These are phyloP conservation scores for Drosophila emarginata DNA, from an alignment of 2,888 invertebrate genomes.

Conservation along the genomic window DNA sequence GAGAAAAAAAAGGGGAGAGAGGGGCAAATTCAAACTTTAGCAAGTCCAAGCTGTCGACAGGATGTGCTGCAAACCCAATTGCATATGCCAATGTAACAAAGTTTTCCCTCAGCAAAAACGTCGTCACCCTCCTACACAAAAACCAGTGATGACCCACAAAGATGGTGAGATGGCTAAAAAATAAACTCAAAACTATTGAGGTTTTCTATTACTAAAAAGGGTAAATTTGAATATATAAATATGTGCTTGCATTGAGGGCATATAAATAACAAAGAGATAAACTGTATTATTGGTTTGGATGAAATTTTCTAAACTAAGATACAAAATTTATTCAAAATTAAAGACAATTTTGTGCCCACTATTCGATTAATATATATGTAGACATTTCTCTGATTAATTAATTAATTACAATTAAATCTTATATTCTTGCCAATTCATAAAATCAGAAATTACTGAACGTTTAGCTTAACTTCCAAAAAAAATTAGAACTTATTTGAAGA, in stretches of 20 bases:
- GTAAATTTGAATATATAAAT: too few species aligned
- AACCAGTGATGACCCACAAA: constrained; percentile 45
- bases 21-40: constrained; percentile 58
- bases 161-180: not conserved
- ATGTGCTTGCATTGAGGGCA: too few species aligned
- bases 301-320: too few species aligned
- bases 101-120: constrained; percentile 55
- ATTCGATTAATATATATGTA: too few species aligned
- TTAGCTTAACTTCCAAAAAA: not conserved
- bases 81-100: constrained; percentile 74
- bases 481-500: not conserved
- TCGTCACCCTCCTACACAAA: constrained; percentile 21
- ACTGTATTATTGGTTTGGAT: too few species aligned
- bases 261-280: not conserved
- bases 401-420: too few species aligned
- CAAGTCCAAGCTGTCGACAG: constrained; percentile 76
- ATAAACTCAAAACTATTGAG: not conserved
- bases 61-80: constrained; percentile 78
- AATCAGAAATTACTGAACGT: too few species aligned
- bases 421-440: too few species aligned
- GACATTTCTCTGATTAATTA: too few species aligned
- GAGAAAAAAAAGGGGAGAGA: constrained; percentile 10
- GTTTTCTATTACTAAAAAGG: not conserved
- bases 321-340: too few species aligned
- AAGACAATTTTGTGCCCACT: too few species aligned